These are phyloP conservation scores for Lissonota sp. DNA, from an alignment of 2,888 invertebrate genomes.

Conservation along the genomic window DNA sequence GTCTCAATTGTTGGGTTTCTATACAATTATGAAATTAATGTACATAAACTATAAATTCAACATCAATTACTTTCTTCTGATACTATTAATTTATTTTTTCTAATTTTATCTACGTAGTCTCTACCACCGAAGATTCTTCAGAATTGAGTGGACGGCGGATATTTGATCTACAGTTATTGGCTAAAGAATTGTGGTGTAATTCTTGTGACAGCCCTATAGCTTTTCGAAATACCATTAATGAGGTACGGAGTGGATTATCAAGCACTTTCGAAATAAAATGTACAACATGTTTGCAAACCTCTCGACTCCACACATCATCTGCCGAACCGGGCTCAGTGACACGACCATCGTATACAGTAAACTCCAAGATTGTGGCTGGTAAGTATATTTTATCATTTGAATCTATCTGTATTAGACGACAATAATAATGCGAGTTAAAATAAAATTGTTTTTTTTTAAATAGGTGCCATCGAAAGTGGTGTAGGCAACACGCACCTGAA, in stretches of 20 bases:
- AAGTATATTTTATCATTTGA: constrained; percentile 16
- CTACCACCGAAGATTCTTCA: too few relatives aligned
- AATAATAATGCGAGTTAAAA: constrained; percentile 1
- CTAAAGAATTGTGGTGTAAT: constrained; percentile 27
- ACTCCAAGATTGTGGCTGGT: constrained; percentile 37
- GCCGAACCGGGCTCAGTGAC: constrained; percentile 16
- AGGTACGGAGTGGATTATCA: constrained; percentile 22
- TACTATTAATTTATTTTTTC: constrained; percentile 33
- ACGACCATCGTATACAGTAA: constrained; percentile 35
- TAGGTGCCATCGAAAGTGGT: constrained; percentile 30
- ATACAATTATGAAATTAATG: constrained; percentile 24
- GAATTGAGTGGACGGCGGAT: constrained; percentile 21
- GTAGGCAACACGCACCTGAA: constrained; percentile 24
- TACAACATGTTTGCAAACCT: constrained; percentile 14
- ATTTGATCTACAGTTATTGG: constrained; percentile 26
- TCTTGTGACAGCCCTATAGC: constrained; percentile 16
- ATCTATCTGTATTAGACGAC: background rate
- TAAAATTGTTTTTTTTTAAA: constrained; percentile 3
- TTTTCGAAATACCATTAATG: constrained; percentile 23
- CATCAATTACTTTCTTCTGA: constrained; percentile 19
- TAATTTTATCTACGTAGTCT: background rate
- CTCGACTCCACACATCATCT: constrained; percentile 23
- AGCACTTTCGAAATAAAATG: constrained; percentile 36
- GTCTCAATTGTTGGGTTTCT: background rate
- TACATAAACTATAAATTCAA: constrained; percentile 28